phyloP scores from a whole-genome alignment of 2,113 vertebrate species.

The Ptyas mucosa region DNA sequence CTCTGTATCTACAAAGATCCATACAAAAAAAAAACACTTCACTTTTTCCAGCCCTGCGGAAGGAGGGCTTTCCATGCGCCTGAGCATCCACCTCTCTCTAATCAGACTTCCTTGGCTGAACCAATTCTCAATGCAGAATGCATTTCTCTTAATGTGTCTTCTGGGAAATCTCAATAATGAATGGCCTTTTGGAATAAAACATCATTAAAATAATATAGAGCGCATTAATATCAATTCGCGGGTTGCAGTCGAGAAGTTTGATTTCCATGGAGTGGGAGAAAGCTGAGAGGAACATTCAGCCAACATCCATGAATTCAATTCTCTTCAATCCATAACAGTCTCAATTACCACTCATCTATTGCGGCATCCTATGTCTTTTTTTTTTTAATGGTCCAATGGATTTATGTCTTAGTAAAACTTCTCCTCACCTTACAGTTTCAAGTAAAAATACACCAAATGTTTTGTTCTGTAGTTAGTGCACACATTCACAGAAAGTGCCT shows the following conservation, averaged over 20 bases:
- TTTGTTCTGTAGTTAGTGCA: neutral
- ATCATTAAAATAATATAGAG: slow-evolving; percentile 47
- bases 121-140: neutral
- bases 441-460: neutral
- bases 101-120: neutral
- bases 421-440: neutral
- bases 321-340: neutral
- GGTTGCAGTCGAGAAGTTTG: neutral
- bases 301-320: neutral
- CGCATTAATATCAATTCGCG: neutral
- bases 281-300: neutral
- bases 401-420: neutral
- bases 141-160: slow-evolving; percentile 8
- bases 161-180: slow-evolving; percentile 56
- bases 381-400: neutral
- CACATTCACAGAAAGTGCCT: neutral
- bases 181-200: slow-evolving; percentile 51
- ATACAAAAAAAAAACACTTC: neutral
- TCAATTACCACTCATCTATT: neutral
- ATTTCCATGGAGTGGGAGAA: neutral
- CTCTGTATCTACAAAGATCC: neutral
- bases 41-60: neutral
- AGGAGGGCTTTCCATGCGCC: neutral
- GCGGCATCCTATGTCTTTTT: neutral
- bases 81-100: neutral